These are phyloP conservation scores for Physeter macrocephalus DNA, from an alignment of 2,113 vertebrate genomes.

Conservation along the genomic window DNA sequence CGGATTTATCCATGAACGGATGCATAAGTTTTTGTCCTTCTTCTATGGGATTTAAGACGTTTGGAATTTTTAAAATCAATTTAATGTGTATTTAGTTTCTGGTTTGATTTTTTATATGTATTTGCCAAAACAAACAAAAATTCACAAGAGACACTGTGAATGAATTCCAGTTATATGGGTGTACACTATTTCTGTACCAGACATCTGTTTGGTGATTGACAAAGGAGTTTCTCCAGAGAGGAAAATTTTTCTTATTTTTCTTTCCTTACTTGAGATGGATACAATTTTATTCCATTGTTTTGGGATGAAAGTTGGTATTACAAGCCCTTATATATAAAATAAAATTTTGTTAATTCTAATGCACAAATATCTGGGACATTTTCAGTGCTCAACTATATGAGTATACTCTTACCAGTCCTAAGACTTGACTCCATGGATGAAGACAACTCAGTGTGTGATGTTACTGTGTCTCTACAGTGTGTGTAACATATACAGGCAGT, in stretches of 20 bases:
- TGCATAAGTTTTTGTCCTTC: neutral
- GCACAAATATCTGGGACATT: neutral
- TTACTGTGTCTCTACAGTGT: neutral
- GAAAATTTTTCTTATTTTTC: neutral
- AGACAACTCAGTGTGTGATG: neutral
- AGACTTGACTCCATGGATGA: neutral
- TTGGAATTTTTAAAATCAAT: neutral
- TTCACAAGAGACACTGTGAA: neutral
- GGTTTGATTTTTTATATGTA: neutral
- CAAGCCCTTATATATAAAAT: neutral
- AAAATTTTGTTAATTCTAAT: neutral
- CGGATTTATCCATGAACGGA: neutral
- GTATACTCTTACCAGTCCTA: neutral
- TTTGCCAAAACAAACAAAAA: neutral
- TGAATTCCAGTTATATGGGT: neutral
- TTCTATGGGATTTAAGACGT: neutral
- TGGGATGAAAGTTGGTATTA: neutral
- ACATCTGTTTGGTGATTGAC: neutral
- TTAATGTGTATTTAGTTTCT: neutral
- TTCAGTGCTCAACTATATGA: neutral
- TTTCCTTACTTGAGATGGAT: neutral
- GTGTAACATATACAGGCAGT: neutral
- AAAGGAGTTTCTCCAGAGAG: neutral
- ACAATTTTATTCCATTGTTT: neutral
- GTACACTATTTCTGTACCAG: neutral